These are phyloP conservation scores for Brachycybe producta DNA, from an alignment of 2,888 invertebrate genomes.

Conservation along the genomic window DNA sequence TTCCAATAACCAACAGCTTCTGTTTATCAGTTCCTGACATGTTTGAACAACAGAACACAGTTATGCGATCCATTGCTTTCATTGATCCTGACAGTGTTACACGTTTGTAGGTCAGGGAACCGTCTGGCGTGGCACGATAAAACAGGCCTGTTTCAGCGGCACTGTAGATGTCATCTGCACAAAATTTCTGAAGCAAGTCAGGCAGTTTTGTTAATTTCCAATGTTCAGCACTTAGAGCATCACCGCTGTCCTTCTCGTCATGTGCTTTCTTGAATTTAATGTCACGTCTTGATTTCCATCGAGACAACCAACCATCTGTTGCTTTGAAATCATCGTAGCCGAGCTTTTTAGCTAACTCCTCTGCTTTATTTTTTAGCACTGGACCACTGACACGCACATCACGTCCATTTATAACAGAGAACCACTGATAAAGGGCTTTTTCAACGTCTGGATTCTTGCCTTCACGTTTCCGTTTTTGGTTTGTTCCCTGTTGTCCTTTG, in stretches of 20 bases:
- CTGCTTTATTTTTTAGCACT: conserved; percentile 13
- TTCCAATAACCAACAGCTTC: no score
- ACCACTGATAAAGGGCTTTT: conserved; percentile 15
- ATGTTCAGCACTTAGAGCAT: background rate
- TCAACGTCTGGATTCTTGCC: conserved; percentile 17
- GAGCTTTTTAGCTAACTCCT: conserved; percentile 14
- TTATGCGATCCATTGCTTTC: conserved; percentile 17
- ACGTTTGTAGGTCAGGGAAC: conserved; percentile 1
- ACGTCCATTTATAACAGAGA: background rate
- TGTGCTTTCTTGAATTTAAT: conserved; percentile 9
- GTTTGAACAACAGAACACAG: conserved; percentile 11
- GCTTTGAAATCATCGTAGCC: conserved; percentile 15
- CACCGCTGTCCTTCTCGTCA: background rate
- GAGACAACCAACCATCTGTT: conserved; percentile 18
- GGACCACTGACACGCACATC: conserved; percentile 12
- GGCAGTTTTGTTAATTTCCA: background rate
- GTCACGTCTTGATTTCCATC: conserved; percentile 15
- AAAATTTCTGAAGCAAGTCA: conserved; percentile 1
- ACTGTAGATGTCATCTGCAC: conserved; percentile 14
- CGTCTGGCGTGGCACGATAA: conserved; percentile 18
- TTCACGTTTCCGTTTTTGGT: conserved; percentile 13
- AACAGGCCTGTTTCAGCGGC: conserved; percentile 10
- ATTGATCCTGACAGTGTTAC: conserved; percentile 10
- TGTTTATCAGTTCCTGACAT: conserved; percentile 8
- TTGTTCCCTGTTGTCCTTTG: conserved; percentile 6